Percentiles rank a stretch among this genome's conserved stretches.
Conservation (phyloP, 2,888 invertebrate species). For the Ellobium chinense region DNA sequence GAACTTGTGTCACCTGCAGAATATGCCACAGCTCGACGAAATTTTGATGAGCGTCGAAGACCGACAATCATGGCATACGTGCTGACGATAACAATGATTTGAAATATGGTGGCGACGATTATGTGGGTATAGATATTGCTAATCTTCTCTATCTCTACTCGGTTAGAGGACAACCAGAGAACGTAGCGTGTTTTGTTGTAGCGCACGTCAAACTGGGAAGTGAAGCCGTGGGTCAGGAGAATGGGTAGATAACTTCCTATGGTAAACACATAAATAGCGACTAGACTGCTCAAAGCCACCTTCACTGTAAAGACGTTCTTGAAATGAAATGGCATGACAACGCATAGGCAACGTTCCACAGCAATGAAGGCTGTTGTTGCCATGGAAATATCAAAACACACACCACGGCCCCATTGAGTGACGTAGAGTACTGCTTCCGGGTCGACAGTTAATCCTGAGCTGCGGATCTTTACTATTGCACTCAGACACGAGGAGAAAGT, state of each 20-base stretch:
- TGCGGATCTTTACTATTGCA: not conserved
- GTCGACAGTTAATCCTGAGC: not conserved
- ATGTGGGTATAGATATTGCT: not conserved
- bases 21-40: not conserved
- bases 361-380: conserved; percentile 19
- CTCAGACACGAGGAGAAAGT: not conserved
- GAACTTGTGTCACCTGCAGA: not conserved
- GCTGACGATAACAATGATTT: conserved; percentile 10
- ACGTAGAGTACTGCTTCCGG: not conserved
- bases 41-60: not conserved
- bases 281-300: not conserved
- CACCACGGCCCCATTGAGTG: not conserved
- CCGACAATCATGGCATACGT: not conserved
- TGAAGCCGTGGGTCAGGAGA: not conserved
- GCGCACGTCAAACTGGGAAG: not conserved
- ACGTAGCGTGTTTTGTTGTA: not conserved
- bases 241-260: not conserved
- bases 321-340: conserved; percentile 10
- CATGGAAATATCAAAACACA: conserved; percentile 27
- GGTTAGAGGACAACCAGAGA: not conserved
- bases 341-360: conserved; percentile 5
- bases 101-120: not conserved
- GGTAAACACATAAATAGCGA: not conserved
- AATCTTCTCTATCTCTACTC: not conserved
- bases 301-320: not conserved